phyloP scores from a whole-genome alignment of 2,888 invertebrate species.

The Drosophila aldrichi region DNA sequence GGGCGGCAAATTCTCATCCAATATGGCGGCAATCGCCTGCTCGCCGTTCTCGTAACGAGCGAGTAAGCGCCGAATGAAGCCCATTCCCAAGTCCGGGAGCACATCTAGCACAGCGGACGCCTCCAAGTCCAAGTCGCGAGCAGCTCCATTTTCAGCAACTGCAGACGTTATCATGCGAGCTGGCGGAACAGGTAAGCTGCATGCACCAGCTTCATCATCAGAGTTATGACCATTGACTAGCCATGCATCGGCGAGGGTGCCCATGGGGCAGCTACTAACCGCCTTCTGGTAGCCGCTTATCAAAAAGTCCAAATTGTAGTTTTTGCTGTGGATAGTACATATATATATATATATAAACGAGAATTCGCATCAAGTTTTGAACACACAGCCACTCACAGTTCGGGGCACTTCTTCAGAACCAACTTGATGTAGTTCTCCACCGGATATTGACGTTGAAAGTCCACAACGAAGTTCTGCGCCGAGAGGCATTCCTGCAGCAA shows the following conservation, averaged over 20 bases:
- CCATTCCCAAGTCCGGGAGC: slow-evolving; percentile 93
- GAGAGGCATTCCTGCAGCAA: slow-evolving; percentile 86
- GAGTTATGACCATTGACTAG: not conserved
- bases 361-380: not conserved
- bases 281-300: slow-evolving; percentile 64
- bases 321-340: slow-evolving; percentile 44
- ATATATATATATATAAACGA: not conserved
- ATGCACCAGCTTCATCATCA: slow-evolving; percentile 50
- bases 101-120: slow-evolving; percentile 86
- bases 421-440: slow-evolving; percentile 89
- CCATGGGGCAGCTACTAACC: slow-evolving; percentile 43
- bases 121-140: slow-evolving; percentile 84
- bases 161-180: slow-evolving; percentile 18
- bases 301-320: slow-evolving; percentile 65
- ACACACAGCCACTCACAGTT: slow-evolving; percentile 87
- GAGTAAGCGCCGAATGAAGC: slow-evolving; percentile 90
- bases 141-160: slow-evolving; percentile 17
- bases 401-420: slow-evolving; percentile 88
- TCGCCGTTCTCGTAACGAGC: slow-evolving; percentile 91
- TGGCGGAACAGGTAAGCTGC: slow-evolving; percentile 6
- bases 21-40: slow-evolving; percentile 92
- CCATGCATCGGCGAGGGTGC: slow-evolving; percentile 55
- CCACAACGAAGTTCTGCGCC: slow-evolving; percentile 88
- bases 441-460: slow-evolving; percentile 89
- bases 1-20: slow-evolving; percentile 88